phyloP scores from a whole-genome alignment of 1,140 invertebrate species.

The Battus philenor region DNA sequence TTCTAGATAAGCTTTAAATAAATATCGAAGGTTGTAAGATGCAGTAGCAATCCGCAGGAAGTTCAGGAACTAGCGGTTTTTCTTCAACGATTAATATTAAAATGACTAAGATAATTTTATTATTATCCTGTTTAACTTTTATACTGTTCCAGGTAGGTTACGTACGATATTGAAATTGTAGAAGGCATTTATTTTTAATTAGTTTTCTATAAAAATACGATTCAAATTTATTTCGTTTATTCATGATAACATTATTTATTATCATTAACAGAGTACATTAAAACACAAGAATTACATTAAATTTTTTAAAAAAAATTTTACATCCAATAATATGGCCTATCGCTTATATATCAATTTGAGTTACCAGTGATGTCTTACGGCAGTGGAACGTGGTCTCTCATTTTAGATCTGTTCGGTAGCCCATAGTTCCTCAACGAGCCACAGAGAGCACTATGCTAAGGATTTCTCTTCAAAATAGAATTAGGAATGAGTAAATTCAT shows the following conservation, averaged over 20 bases:
- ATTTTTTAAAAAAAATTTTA: no score
- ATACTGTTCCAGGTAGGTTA: not conserved
- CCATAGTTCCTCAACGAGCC: no score
- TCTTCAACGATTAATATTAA: not conserved
- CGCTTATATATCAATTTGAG: no score
- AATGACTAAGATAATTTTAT: not conserved
- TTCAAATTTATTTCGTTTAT: not conserved
- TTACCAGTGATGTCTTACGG: no score
- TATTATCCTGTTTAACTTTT: not conserved
- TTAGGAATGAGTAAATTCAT: no score
- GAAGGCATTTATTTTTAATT: not conserved
- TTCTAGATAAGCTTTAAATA: constrained; percentile 24
- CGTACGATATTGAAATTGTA: not conserved
- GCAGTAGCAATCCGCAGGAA: not conserved
- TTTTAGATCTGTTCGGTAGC: no score
- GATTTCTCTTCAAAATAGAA: no score
- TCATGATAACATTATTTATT: not conserved
- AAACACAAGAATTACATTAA: not conserved
- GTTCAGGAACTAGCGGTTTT: not conserved
- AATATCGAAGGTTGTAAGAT: constrained; percentile 18
- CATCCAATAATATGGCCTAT: no score
- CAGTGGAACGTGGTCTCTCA: no score
- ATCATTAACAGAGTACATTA: not conserved
- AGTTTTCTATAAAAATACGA: not conserved
- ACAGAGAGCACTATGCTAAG: no score